Conservation (phyloP, 2,888 invertebrate genomes). For the Platycheirus albimanus region DNA sequence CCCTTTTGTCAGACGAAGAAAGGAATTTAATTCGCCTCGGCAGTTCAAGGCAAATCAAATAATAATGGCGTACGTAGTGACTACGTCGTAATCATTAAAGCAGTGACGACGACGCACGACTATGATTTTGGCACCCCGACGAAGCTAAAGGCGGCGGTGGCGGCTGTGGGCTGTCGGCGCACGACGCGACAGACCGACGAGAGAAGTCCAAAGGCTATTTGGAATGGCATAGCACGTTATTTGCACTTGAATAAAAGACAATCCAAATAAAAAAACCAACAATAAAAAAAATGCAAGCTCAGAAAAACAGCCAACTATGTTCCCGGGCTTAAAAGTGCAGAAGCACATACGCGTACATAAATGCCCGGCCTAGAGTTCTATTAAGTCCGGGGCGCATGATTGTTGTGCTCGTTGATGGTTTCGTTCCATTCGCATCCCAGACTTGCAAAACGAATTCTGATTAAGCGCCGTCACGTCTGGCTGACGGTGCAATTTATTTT, state of each 20-base stretch:
- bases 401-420: constrained; percentile 13
- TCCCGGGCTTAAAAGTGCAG: constrained; percentile 37
- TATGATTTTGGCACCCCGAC: constrained; percentile 54
- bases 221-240: constrained; percentile 25
- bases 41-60: constrained; percentile 64
- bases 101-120: too few species aligned
- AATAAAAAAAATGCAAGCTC: too few species aligned
- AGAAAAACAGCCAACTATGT: constrained; percentile 10
- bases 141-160: not conserved
- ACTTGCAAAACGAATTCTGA: constrained; percentile 63
- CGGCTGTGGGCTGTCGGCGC: too few species aligned
- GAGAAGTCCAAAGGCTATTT: constrained; percentile 16
- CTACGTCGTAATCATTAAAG: constrained; percentile 23
- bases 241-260: constrained; percentile 50
- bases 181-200: too few species aligned
- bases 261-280: constrained; percentile 12
- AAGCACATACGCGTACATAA: too few species aligned
- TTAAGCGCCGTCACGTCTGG: constrained; percentile 77
- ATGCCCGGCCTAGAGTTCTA: not conserved
- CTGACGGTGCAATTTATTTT: constrained; percentile 73
- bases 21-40: constrained; percentile 39
- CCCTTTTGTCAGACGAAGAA: constrained; percentile 26
- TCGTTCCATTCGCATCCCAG: constrained; percentile 50
- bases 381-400: constrained; percentile 6
- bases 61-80: constrained; percentile 42